Evolutionary conservation across 2,888 invertebrate genomes (phyloP), one percentile per base, ranked within the genome.

Genomic region (Ochropleura plecta): DNA sequence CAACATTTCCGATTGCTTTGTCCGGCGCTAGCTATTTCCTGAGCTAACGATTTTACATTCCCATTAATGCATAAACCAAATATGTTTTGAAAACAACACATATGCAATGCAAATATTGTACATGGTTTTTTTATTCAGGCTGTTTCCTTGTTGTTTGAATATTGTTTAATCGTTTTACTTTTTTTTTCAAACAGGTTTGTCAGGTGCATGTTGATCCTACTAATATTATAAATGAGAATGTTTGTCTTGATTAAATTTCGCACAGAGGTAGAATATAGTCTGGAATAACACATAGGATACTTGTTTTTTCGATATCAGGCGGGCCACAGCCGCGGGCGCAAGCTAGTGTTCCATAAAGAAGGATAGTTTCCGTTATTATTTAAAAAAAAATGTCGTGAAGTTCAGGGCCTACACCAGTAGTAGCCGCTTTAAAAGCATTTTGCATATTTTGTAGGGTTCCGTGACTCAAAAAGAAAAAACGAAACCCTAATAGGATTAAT

Each of bases 1-100:
- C 59, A 71, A 55, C 70, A 63, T 68, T 82, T 71, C 84, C 73
- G 84, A 82, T 84, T 84, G 84, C 68, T 64, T 76, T 64, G 84
- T 70, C 70, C 81, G 76, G 55, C 72, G 76, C 9, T 12, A 8
- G 40, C 49, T 59, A 82, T 82, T 84, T 82, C 82, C 84, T 76
- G 79, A 14, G 30, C 64, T 18, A 40, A 49, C 30, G 46, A 9
- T 57, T n/a, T 30, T 71, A 63, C 30, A 48, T 69, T 53, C 18
- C 48, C 10, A 63, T 70, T 60, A 42, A 78, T 78, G 30, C 12
- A 40, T 40, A 67, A 78, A 59, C 63, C 18, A 70, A 67, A 70
- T 70, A 48, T 20, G 40, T 51, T 66, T 76, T 64, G 10, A 18
- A n/a, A 63, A 73, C 40, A 64, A n/a, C 40, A 55, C 62, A 62